Percentiles rank a stretch among this genome's conserved stretches.
Conservation (phyloP, 2,113 vertebrate genomes). For the Apeltes quadracus region DNA sequence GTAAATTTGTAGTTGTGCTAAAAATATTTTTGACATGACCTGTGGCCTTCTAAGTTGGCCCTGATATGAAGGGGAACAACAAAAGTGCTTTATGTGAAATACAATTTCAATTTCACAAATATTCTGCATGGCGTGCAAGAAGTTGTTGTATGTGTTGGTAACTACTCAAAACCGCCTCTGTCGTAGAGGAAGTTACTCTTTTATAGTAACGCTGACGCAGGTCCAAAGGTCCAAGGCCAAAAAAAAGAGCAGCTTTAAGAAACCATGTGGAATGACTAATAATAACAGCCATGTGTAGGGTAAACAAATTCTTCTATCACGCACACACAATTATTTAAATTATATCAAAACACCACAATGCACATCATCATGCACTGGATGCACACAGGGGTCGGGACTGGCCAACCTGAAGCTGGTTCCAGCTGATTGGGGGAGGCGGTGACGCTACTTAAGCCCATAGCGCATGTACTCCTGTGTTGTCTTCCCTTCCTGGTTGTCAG, state of each 20-base stretch:
- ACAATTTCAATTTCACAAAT: neutral
- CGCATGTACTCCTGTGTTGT: too few relatives aligned
- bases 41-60: constrained; percentile 20
- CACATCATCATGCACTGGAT: too few relatives aligned
- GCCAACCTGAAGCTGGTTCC: too few relatives aligned
- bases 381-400: too few relatives aligned
- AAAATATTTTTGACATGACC: constrained; percentile 38
- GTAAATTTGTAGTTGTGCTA: constrained; percentile 13
- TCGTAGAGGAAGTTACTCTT: neutral
- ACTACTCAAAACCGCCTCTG: neutral
- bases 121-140: neutral
- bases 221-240: neutral
- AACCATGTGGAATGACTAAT: neutral
- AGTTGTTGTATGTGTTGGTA: neutral
- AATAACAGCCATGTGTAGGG: neutral
- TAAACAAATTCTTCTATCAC: neutral
- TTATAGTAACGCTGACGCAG: neutral
- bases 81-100: constrained; percentile 11
- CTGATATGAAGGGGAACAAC: constrained; percentile 2
- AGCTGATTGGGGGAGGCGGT: too few relatives aligned
- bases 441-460: too few relatives aligned
- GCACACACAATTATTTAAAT: too few relatives aligned
- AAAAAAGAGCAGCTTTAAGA: too few relatives aligned
- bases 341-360: too few relatives aligned
- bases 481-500: too few relatives aligned